A percentile compares a stretch with the other conserved stretches of the same genome.
Evolutionary conservation across 2,797 vertebrate genomes (phyloP).

Genomic region (Perodicticus potto): DNA sequence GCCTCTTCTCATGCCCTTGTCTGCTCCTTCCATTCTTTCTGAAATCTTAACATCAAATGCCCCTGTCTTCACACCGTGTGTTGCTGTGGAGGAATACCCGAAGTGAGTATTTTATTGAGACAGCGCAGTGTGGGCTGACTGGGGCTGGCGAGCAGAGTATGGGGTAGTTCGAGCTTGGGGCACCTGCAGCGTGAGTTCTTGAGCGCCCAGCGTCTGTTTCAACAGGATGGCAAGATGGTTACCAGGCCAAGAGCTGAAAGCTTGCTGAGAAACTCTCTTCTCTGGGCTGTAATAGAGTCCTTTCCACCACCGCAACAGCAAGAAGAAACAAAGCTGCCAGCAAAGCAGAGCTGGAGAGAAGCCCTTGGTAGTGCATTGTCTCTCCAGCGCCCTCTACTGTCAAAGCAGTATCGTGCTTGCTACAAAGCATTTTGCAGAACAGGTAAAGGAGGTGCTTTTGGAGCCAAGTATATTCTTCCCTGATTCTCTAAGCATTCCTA

Average conservation of each 20-base stretch:
- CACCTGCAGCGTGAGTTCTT: neutral
- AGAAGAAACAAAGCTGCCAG: conserved; percentile 1
- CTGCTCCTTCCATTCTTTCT: neutral
- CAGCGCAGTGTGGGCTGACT: fast-evolving
- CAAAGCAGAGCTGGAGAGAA: neutral
- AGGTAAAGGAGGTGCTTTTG: neutral
- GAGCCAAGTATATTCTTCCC: neutral
- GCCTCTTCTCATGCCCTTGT: neutral
- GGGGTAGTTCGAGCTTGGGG: neutral
- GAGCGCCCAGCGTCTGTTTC: neutral
- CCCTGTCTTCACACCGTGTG: neutral
- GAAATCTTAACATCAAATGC: neutral
- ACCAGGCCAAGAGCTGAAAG: neutral
- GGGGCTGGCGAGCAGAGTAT: neutral
- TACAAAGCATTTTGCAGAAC: neutral
- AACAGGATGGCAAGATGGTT: neutral
- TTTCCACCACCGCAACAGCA: neutral
- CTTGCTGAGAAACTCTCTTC: neutral
- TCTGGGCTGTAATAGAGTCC: neutral
- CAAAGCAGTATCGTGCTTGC: neutral
- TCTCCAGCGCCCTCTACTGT: neutral
- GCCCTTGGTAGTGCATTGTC: neutral
- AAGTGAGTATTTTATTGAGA: neutral
- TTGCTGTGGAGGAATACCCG: neutral
- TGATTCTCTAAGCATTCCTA: neutral